Evolutionary conservation across 2,113 vertebrate genomes (phyloP), one percentile per base, ranked within the genome.

Genomic region (Passer montanus): DNA sequence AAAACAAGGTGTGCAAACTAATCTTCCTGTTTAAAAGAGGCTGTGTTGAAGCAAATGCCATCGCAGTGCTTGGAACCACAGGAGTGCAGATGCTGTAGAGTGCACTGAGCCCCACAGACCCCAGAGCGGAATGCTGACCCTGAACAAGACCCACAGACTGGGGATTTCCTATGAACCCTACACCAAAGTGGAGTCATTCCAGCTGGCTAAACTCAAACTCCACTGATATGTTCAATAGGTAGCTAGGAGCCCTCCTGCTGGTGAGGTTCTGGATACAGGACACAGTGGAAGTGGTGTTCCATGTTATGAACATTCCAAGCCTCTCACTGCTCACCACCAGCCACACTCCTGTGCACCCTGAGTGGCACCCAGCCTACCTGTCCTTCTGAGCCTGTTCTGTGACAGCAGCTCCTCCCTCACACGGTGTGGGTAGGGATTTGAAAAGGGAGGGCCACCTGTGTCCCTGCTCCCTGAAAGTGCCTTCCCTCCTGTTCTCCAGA

Each of bases 71-170:
- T 28, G 22, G 56, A 78, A 21, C 23, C 37, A 69, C 0, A 0
- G n/a, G 3, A 46, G 18, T 31, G 26, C 0, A 0, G 55, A 26
- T 10, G 2, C 37, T 52, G 69, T n/a, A 26, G 11, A 66, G 16
- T 6, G 18, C 39, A 19, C 43, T 39, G 75, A 82, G 39, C 31
- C 44, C 28, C 53, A 18, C 4, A n/a, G 35, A 35, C 8, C 39
- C 64, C 67, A 37, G 62, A 39, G 10, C 30, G 31, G 20, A 52
- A 43, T 4, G 7, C 1, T 53, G 47, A 27, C 63, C 37, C 62
- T 62, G 35, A 78, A 9, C 18, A 37, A 75, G 58, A 52, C 53
- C 23, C n/a, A 31, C 16, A 46, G 41, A 37, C 3, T 4, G 30
- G 14, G 26, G 9, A 3, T 11, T 23, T 69, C 33, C 68, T 64